Conservation (phyloP, 2,888 invertebrate genomes). For the Nephrotoma guestfalica region DNA sequence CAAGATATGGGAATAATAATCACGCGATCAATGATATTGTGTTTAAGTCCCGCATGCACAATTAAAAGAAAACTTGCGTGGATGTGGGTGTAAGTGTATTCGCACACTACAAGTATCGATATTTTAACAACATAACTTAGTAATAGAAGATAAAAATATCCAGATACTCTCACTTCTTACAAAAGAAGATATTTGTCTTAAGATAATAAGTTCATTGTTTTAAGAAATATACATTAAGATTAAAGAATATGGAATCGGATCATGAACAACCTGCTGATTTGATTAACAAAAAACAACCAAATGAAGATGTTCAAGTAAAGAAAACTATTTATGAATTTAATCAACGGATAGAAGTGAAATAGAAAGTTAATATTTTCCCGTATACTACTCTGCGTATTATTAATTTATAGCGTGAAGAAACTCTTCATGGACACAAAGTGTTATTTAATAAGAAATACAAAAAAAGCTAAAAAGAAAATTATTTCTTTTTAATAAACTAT, state of each 20-base stretch:
- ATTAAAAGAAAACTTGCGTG: not conserved
- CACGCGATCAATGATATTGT: not conserved
- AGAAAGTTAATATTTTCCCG: not conserved
- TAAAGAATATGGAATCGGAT: not conserved
- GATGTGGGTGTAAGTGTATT: no score
- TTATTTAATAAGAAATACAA: not conserved
- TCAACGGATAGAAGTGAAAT: not conserved
- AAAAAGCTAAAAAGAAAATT: not conserved
- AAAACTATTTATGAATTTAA: not conserved
- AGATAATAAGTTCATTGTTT: not conserved
- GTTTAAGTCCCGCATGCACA: not conserved
- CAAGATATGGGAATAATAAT: not conserved
- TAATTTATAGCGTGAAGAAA: not conserved
- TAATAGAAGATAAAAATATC: not conserved
- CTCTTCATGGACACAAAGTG: not conserved
- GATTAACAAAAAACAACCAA: not conserved
- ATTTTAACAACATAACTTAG: not conserved
- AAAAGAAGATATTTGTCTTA: not conserved
- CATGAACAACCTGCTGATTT: not conserved
- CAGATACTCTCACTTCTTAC: not conserved
- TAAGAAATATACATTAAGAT: not conserved
- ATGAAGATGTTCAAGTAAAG: not conserved
- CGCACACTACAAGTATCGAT: not conserved
- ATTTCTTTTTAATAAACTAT: not conserved
- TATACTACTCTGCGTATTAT: not conserved